Base-by-base conservation (phyloP, 2,888 invertebrate species). In the Watsonalla cultraria region DNA sequence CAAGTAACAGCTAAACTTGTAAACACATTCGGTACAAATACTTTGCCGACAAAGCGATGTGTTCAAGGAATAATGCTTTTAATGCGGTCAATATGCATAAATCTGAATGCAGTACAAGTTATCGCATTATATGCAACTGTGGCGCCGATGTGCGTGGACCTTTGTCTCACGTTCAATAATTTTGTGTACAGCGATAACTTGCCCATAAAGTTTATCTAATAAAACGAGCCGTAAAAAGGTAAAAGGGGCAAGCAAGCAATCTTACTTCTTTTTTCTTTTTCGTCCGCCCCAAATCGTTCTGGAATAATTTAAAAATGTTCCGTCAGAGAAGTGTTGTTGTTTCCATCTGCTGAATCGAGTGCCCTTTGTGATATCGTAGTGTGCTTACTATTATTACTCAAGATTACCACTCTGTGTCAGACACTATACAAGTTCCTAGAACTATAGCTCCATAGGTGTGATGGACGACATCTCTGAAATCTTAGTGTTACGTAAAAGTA, bases 241-340 rank as follows among this genome's bases (percentile, higher is more conserved):
- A 87, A 86, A 89, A 88, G 88, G 91, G 91, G 90, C 91, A 91
- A 90, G 84, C 91, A 91, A 91, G 91, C 93, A 93, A 92, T 95
- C 97, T 97, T 97, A 97, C 97, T 96, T 97, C 96, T 96, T 97
- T 97, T 96, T 96, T 96, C 95, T 96, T 96, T 96, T 96, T 97
- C 96, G 96, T 96, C 95, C 96, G 96, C 95, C 96, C 96, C 96
- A 95, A 96, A 95, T 94, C 94, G 93, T 93, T 94, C 95, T 95
- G 95, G 92, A 95, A 95, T 94, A 80, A 79, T 86, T 90, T 86
- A 88, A 91, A 90, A 84, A 86, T 82, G 78, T 82, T 81, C 74
- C 78, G 68, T 88, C 86, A 88, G 82, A 77, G 70, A 72, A 72
- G 60, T 63, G 57, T 52, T 9, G 37, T 51, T 55, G 48, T 42